phyloP scores from a whole-genome alignment of 2,113 vertebrate species.

The Variabilichromis moorii region DNA sequence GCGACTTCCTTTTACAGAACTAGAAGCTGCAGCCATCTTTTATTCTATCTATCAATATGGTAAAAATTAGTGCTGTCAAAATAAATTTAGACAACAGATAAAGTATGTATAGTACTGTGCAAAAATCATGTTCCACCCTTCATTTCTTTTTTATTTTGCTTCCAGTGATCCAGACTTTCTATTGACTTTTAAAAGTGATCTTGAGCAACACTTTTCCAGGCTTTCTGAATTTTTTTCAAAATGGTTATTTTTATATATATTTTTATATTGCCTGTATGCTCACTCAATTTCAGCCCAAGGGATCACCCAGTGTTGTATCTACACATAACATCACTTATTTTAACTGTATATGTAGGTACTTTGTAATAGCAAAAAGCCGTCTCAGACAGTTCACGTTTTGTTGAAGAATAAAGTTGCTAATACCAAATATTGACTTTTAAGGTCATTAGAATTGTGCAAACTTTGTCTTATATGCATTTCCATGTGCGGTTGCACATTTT shows the following conservation, averaged over 20 bases:
- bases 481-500: rapidly evolving
- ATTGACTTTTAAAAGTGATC: background rate
- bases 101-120: background rate
- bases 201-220: background rate
- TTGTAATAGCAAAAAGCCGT: rapidly evolving
- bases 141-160: background rate
- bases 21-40: background rate
- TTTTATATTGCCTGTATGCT: background rate
- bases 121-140: background rate
- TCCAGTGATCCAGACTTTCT: background rate
- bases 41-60: background rate
- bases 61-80: background rate
- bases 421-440: background rate
- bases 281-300: background rate
- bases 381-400: background rate
- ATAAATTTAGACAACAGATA: rapidly evolving
- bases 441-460: background rate
- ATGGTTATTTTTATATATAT: rapidly evolving
- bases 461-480: background rate
- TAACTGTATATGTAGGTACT: background rate
- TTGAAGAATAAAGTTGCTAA: background rate
- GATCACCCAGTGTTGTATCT: background rate
- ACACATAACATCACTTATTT: background rate
- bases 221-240: background rate
- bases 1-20: background rate